These are phyloP conservation scores for Steinernema khuongi DNA, from an alignment of 1,140 invertebrate species.

Conservation along the genomic window DNA sequence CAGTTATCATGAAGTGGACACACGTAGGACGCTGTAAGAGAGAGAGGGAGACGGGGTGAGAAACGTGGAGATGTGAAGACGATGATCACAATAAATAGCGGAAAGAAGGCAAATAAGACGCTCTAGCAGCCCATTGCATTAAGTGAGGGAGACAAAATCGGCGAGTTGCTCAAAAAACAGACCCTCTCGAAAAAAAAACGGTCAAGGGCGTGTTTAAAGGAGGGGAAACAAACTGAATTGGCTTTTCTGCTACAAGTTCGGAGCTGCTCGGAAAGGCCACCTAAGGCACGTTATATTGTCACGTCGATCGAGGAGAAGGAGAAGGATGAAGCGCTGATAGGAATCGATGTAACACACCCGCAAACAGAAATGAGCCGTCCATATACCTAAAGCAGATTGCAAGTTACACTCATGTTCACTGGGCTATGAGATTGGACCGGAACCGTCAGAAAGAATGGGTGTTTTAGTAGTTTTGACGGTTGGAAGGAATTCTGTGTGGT, in stretches of 20 bases:
- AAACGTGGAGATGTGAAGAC: background rate
- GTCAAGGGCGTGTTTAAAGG: too few relatives aligned
- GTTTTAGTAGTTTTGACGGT: too few relatives aligned
- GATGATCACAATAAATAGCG: background rate
- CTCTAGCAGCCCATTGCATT: background rate
- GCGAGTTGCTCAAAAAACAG: background rate
- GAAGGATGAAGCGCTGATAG: too few relatives aligned
- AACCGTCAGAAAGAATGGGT: background rate
- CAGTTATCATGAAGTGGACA: background rate
- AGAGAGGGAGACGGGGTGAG: background rate
- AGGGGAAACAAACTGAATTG: background rate
- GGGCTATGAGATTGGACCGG: too few relatives aligned
- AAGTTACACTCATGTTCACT: too few relatives aligned
- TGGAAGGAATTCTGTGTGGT: too few relatives aligned
- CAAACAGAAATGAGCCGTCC: slow-evolving; percentile 5
- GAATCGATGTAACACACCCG: background rate
- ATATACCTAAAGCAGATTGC: background rate
- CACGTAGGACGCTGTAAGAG: background rate
- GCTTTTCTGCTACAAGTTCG: background rate
- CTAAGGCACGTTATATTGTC: background rate
- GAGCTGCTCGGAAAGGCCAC: background rate
- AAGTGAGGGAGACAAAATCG: background rate
- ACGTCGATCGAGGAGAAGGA: slow-evolving; percentile 1
- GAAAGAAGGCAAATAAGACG: background rate
- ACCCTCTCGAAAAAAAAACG: background rate